Base-by-base conservation (phyloP, 2,888 invertebrate species). In the Tanaodytes sp. region DNA sequence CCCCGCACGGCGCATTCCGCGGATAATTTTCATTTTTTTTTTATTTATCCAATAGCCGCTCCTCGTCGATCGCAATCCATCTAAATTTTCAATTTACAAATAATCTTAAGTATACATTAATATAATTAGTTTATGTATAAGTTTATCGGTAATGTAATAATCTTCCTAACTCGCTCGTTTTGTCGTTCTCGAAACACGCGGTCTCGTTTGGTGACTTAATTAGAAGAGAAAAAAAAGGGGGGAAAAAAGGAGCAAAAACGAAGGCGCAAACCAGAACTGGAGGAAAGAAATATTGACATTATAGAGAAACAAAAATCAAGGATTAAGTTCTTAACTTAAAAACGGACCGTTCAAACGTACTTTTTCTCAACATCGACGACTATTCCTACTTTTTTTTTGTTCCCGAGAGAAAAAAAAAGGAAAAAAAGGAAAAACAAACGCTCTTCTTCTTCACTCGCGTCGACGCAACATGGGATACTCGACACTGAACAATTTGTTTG, bases 51-150 rank as follows among this genome's bases (percentile, higher is more conserved):
- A n/a, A n/a, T n/a, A n/a, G n/a, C n/a, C n/a, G n/a, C n/a, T n/a
- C 33, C 33, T 33, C n/a, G 33, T 33, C 8, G n/a, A 33, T n/a
- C 55, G 57, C 58, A 51, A 59, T 33, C 58, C 48, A 54, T 42
- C 46, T 23, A 5, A 66, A 39, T 36, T 46, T 68, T 63, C 57
- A 68, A 63, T 68, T 63, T 68, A 68, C 68, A 68, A 68, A 63
- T 68, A 68, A 14, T 63, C 68, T 68, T 58, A 68, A 63, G 69
- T 63, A 64, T 69, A 63, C 63, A 69, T 63, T 69, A 69, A 64
- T 69, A 69, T 63, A 69, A n/a, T n/a, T n/a, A 63, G 68, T 68
- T 63, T 68, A 68, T 68, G 62, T 66, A 65, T 65, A 65, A 65
- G 66, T 66, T 66, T 66, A 66, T 46, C 67, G 37, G 33, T 59